Evolutionary conservation across 2,797 vertebrate species (phyloP), one percentile per base, ranked within the genome.

Genomic region (Pelobates cultripes): DNA sequence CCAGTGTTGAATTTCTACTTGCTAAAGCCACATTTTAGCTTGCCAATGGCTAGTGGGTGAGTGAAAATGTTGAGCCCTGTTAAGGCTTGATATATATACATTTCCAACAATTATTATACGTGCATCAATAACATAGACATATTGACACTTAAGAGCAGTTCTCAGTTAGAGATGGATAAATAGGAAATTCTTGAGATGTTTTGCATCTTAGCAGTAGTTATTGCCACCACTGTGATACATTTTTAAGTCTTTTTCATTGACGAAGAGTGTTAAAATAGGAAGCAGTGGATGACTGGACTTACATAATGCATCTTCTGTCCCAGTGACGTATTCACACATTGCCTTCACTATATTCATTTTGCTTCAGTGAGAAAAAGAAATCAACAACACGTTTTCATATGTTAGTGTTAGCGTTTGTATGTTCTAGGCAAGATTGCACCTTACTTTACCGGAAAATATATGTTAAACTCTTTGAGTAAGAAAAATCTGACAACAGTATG

Each of bases 291-390:
- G 42, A 15, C 17, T 61, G 64, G 51, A 61, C 64, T 7, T 44
- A 66, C 47, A 83, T 79, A 83, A 83, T 75, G 77, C 77, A 70
- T 14, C 82, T 73, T 75, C 82, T 83, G 82, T 83, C 45, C 53
- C 4, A 12, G 55, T 83, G 77, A 83, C 67, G 57, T 79, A n/a
- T 79, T 83, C 82, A 79, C 77, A 83, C 44, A 43, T 61, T 75
- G 60, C 69, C 77, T 83, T 83, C 66, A 83, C 82, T 83, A 75
- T 79, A 55, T 53, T 66, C 75, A 71, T 75, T 79, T 79, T 71
- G 44, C 72, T 75, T 75, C n/a, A 71, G 28, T 12, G 7, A 44
- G 72, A 79, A 42, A 67, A 76, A 71, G 61, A n/a, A 61, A 61
- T 57, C 61, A 64, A 64, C 61, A 7, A 73, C 74, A 75, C 53